Evolutionary conservation across 2,113 vertebrate genomes (phyloP), one percentile per base, ranked within the genome.

Genomic region (Phyllopteryx taeniolatus): DNA sequence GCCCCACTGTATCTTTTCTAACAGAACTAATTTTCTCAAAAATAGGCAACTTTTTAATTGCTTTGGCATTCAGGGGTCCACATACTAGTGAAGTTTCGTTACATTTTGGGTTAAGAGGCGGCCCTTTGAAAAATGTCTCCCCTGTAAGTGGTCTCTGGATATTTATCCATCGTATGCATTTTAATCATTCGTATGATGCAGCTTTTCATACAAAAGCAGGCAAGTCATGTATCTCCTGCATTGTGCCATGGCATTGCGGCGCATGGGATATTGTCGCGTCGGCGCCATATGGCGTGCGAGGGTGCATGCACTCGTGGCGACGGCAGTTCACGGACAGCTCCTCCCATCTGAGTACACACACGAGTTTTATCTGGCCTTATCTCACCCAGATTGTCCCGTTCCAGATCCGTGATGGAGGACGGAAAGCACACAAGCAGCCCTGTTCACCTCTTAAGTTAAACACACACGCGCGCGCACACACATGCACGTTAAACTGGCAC

Each of bases 341-440:
- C 90, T 92, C 91, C 92, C 78, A 80, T 84, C 87, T 90, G 77
- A 86, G 87, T 90, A 91, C 91, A 93, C 89, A 92, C 64, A 75
- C 70, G 65, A 72, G 8, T 64, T 78, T 67, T 22, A 15, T 27
- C 27, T 35, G 35, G 78, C 71, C 88, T 92, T 93, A 93, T 91
- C 92, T 85, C 59, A 20, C 60, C 78, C 80, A 82, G 83, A 91
- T 90, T 91, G 78, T 78, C 56, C 73, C 68, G 68, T 63, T 80
- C 75, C 31, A 82, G 85, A 90, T 93, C 90, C 86, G 87, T 87
- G 83, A 91, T 83, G 68, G 43, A 83, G 71, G 65, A 67, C 54
- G 73, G 75, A 79, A 56, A 72, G 35, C 68, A 56, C 67, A 56
- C 83, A 85, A 35, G 20, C 42, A 35, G 14, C 31, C 61, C 12